Evolutionary conservation across 2,113 vertebrate genomes (phyloP), one percentile per base, ranked within the genome.

Genomic region (Spea bombifrons): DNA sequence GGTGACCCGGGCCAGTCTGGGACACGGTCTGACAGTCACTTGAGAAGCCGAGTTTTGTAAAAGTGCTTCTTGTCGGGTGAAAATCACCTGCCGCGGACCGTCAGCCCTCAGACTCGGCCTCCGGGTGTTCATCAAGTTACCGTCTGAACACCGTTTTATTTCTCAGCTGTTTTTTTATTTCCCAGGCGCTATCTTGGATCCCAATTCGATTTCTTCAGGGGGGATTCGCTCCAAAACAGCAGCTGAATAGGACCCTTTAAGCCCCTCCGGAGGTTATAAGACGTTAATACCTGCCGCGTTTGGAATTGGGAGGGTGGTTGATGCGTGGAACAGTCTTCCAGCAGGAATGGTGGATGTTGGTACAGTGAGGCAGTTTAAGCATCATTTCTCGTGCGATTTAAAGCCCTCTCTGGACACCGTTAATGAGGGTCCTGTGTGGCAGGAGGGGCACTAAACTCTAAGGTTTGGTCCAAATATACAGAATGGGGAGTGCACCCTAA

Each of bases 1-100:
- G 79, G 82, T 86, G 86, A 87, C 86, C 91, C 87, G 91, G 79
- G 86, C 90, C 87, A 86, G 86, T 91, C 86, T 85, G 85, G 88
- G 88, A 88, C 88, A 91, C 88, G 86, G 84, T 89, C 81, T 87
- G 85, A 88, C 75, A 68, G 84, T 89, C 88, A 86, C 82, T 85
- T 87, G 87, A 91, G 89, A 88, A 83, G 87, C 81, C 68, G 79
- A 84, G 81, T 85, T 84, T 85, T 85, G 85, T 82, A 82, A 84
- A 88, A 84, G 76, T 83, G 85, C 84, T 84, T 73, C 85, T 73
- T 86, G 83, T 84, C 82, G 86, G 81, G 70, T 1, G 15, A 74
- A 85, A 85, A 86, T 86, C 82, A 81, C 84, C 89, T 90, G 89
- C 86, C 86, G 45, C 0, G 57, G 78, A 82, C 84, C 78, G 84